phyloP scores from a whole-genome alignment of 2,888 invertebrate genomes.

The Pristionchus fissidentatus region DNA sequence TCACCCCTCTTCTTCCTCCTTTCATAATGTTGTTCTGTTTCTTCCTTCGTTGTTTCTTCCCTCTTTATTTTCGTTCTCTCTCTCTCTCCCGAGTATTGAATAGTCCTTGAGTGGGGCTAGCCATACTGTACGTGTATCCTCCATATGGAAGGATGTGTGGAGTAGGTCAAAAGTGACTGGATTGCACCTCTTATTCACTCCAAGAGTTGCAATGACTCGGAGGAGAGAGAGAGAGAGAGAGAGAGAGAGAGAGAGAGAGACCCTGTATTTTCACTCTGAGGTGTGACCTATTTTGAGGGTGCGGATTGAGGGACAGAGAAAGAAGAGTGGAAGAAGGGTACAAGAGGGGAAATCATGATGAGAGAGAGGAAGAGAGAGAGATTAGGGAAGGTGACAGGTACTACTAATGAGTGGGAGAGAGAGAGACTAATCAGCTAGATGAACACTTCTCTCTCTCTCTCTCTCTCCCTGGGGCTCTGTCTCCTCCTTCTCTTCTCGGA shows the following conservation, averaged over 20 bases:
- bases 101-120: background rate
- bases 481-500: background rate
- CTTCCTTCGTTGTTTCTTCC: background rate
- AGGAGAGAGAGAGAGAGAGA: background rate
- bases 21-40: background rate
- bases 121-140: background rate
- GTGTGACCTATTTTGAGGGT: constrained; percentile 43
- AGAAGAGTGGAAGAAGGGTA: background rate
- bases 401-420: background rate
- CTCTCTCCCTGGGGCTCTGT: background rate
- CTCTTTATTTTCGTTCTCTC: constrained; percentile 9
- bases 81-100: constrained; percentile 25
- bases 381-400: background rate
- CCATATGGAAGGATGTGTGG: background rate
- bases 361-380: background rate
- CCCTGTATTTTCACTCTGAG: constrained; percentile 13
- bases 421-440: background rate
- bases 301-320: constrained; percentile 3
- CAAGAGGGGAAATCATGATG: background rate
- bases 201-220: constrained; percentile 14
- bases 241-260: background rate
- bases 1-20: background rate
- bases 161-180: constrained; percentile 25
- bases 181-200: background rate
- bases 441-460: background rate